Evolutionary conservation across 2,113 vertebrate genomes (phyloP), one percentile per base, ranked within the genome.

Genomic region (Etheostoma spectabile): DNA sequence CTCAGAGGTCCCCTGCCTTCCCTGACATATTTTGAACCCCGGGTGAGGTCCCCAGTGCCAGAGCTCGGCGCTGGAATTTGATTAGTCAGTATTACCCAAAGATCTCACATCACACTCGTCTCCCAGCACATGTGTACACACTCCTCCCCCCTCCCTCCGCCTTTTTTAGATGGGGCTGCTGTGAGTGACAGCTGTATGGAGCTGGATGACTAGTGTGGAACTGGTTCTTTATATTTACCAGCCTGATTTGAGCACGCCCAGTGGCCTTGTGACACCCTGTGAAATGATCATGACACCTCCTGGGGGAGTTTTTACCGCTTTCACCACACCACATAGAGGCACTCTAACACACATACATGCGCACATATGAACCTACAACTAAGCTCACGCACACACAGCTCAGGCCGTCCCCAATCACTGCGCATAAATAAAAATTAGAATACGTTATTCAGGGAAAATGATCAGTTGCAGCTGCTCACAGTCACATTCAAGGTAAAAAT

Each of bases 131-230:
- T 21, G 51, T 10, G 38, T 3, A 42, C 56, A 76, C 59, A 16
- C 35, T 30, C n/a, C 56, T 15, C 33, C 68, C 55, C 42, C 35
- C 51, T 18, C 69, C 27, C 33, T 69, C 62, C 16, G 63, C 62
- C 49, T 80, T 66, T 76, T 76, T 53, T 63, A 73, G 56, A 57
- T 56, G 21, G 61, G 16, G 35, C 78, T 45, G 71, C 59, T 51
- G 48, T 86, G 91, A 93, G 52, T 93, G 90, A 91, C 91, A 87
- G 91, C 71, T 86, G 82, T 55, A 85, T 91, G 89, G 92, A 89
- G 82, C 59, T 1, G 45, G 49, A 33, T 82, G 82, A 88, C 74
- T 10, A 48, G 79, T 1, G 62, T 86, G 86, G 85, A 87, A 67
- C 45, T 0, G 5, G 46, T 57, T 71, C 74, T 85, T 83, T 70